Conservation (phyloP, 2,113 vertebrate species). For the Eonycteris spelaea region DNA sequence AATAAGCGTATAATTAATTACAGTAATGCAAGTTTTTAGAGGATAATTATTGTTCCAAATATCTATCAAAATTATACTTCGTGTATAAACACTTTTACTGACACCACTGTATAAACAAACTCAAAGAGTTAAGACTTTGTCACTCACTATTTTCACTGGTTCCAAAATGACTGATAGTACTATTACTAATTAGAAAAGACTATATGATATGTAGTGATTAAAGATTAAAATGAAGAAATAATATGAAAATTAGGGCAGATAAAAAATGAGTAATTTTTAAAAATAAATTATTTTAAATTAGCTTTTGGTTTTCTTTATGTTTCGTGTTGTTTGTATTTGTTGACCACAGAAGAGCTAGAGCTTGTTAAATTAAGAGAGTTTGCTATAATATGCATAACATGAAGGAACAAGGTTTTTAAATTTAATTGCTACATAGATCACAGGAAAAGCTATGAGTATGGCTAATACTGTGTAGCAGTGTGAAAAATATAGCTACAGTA, state of each 20-base stretch:
- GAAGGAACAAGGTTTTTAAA: constrained; percentile 59
- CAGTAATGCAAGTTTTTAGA: background rate
- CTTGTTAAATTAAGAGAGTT: constrained; percentile 54
- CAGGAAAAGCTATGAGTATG: background rate
- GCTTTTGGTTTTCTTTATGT: background rate
- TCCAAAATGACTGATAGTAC: background rate
- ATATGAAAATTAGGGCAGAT: constrained; percentile 11
- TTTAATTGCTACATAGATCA: constrained; percentile 73
- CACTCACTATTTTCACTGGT: background rate
- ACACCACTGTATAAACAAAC: background rate
- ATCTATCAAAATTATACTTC: background rate
- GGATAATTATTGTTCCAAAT: background rate
- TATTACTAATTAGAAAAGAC: constrained; percentile 11
- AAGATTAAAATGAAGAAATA: constrained; percentile 17
- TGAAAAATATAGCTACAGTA: constrained; percentile 47
- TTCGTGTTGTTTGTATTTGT: constrained; percentile 4
- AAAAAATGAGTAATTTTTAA: background rate
- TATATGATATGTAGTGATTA: background rate
- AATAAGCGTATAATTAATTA: background rate
- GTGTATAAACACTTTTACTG: background rate
- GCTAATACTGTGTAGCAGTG: background rate
- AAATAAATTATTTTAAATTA: constrained; percentile 33
- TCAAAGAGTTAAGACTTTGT: background rate
- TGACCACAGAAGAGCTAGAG: background rate
- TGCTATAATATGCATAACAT: constrained; percentile 34